Percentiles rank a stretch among this genome's conserved stretches.
phyloP scores from a whole-genome alignment of 2,797 vertebrate species.

The Masticophis lateralis region DNA sequence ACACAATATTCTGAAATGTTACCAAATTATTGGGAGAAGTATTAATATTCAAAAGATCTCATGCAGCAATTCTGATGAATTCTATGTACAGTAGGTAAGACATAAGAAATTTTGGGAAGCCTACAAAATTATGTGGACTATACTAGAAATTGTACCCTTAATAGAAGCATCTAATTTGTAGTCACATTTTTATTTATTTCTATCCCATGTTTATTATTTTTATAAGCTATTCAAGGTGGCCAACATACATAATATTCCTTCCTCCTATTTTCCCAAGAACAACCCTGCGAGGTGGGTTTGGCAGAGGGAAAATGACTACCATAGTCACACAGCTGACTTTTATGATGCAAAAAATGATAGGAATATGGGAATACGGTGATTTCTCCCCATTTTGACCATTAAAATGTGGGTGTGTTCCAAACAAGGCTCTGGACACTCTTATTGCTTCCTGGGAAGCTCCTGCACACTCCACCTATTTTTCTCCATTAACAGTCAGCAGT shows the following conservation, averaged over 20 bases:
- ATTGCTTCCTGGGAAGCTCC: neutral
- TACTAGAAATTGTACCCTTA: neutral
- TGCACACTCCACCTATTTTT: neutral
- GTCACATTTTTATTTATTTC: neutral
- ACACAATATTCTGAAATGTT: neutral
- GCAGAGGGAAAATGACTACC: neutral
- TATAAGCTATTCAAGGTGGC: neutral
- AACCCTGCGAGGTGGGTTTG: neutral
- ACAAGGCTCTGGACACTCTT: neutral
- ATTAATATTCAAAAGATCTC: neutral
- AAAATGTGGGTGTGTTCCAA: neutral
- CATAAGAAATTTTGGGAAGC: neutral
- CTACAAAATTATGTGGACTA: neutral
- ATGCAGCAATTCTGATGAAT: neutral
- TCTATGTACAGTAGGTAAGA: neutral
- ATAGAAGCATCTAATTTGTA: neutral
- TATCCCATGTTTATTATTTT: neutral
- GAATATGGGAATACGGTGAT: neutral
- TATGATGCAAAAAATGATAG: neutral
- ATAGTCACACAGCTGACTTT: neutral
- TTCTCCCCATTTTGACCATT: neutral
- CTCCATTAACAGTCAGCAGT: neutral
- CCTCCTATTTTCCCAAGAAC: neutral
- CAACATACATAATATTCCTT: neutral
- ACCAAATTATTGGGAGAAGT: neutral